These are phyloP conservation scores for Spizella passerina DNA, from an alignment of 2,797 vertebrate species.

Conservation along the genomic window DNA sequence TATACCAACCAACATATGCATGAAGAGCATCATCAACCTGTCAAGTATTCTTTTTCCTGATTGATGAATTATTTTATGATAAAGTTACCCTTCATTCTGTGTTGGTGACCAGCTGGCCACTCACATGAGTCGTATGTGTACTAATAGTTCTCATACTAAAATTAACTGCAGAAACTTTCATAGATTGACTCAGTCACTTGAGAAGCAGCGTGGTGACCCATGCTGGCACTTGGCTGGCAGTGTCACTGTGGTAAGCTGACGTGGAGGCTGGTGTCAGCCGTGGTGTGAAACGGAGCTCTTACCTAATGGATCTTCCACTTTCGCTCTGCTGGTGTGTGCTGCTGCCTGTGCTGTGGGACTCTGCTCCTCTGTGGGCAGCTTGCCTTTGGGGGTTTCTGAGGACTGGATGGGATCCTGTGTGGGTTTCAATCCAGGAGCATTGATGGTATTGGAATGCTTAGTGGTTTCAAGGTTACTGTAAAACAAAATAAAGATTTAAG, in stretches of 20 bases:
- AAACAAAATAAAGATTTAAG: neutral
- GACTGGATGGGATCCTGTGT: neutral
- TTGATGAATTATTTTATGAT: neutral
- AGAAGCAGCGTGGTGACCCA: neutral
- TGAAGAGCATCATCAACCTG: neutral
- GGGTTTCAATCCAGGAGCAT: neutral
- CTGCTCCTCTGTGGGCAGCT: neutral
- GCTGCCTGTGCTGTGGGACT: neutral
- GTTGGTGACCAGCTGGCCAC: neutral
- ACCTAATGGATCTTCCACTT: neutral
- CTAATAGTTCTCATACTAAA: neutral
- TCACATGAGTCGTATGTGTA: neutral
- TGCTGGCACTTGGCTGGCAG: neutral
- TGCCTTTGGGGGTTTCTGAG: neutral
- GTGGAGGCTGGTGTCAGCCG: neutral
- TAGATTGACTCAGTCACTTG: neutral
- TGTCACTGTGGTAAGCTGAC: neutral
- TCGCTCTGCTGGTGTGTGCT: fast-evolving
- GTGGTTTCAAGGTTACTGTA: neutral
- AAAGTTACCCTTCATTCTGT: neutral
- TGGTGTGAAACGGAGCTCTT: neutral
- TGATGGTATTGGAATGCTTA: neutral
- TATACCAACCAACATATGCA: neutral
- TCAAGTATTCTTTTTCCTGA: neutral
- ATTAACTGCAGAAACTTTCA: neutral